These are phyloP conservation scores for Thaleichthys pacificus DNA, from an alignment of 2,797 vertebrate genomes.

Conservation along the genomic window DNA sequence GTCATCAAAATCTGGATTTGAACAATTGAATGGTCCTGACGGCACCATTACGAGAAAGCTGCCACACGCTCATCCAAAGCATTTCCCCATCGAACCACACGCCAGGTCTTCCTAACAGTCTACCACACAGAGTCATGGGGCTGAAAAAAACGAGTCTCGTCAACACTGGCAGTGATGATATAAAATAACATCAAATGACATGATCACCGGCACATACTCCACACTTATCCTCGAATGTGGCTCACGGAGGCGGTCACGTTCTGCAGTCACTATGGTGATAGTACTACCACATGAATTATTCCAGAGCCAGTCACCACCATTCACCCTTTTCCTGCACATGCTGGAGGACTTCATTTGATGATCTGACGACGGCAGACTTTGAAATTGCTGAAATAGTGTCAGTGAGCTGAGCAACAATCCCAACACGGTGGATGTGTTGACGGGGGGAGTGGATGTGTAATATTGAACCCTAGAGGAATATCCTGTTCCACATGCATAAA, in stretches of 20 bases:
- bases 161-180: background rate
- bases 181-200: background rate
- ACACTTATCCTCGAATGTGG: background rate
- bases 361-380: background rate
- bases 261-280: background rate
- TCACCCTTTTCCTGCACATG: background rate
- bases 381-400: no score
- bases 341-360: no score
- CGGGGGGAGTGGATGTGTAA: background rate
- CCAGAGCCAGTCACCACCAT: background rate
- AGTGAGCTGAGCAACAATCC: background rate
- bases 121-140: background rate
- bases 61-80: background rate
- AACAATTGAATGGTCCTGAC: background rate
- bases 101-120: background rate
- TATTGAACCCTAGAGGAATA: background rate
- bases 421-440: background rate
- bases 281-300: background rate
- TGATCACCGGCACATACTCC: background rate
- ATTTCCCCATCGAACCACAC: background rate
- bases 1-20: background rate
- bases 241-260: no score
- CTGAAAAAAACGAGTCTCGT: background rate
- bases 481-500: no score
- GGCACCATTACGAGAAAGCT: background rate